Base-by-base conservation (phyloP, 2,888 invertebrate genomes). In the Drosophila kanekoi region DNA sequence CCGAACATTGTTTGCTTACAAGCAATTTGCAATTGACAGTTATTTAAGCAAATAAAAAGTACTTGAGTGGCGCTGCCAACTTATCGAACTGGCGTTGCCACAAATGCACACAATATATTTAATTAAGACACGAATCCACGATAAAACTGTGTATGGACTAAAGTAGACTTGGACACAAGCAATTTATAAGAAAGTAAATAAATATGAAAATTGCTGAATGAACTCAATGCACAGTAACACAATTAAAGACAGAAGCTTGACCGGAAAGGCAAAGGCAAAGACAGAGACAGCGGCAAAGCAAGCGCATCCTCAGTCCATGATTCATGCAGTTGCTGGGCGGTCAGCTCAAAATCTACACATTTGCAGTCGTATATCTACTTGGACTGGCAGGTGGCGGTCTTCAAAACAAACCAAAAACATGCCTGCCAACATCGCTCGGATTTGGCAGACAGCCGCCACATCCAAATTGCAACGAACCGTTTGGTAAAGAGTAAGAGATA, bases 201-300 rank as follows among this genome's bases (percentile, higher is more conserved):
- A 45, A 37, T 44, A 44, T 23, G 41, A 47, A 51, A 70, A 40
- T 51, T 51, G 32, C 32, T 37, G 38, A 53, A 49, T 70, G 56
- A 51, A 70, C 64, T 61, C 52, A 70, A 72, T 71, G 68, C 78
- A 76, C 79, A 87, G 57, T 81, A 87, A 89, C 89, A 85, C 86
- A 89, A 77, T 82, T 90, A 78, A 63, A 76, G 77, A 75, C 37
- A 61, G 61, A 57, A 77, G 80, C 73, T 85, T 70, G 79, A 72
- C 63, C 85, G 76, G 88, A 87, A 78, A 77, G 53, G 59, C 66
- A 32, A 28, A 57, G n/a, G 10, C 37, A 56, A 56, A 60, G 14
- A 13, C 43, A 28, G 23, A 35, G 52, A 35, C 44, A 37, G 37
- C 44, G 71, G 23, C 44, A 73, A 58, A 35, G 74, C 67, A 53